Evolutionary conservation across 2,797 vertebrate species (phyloP), one percentile per base, ranked within the genome.

Genomic region (Girardinus metallicus): DNA sequence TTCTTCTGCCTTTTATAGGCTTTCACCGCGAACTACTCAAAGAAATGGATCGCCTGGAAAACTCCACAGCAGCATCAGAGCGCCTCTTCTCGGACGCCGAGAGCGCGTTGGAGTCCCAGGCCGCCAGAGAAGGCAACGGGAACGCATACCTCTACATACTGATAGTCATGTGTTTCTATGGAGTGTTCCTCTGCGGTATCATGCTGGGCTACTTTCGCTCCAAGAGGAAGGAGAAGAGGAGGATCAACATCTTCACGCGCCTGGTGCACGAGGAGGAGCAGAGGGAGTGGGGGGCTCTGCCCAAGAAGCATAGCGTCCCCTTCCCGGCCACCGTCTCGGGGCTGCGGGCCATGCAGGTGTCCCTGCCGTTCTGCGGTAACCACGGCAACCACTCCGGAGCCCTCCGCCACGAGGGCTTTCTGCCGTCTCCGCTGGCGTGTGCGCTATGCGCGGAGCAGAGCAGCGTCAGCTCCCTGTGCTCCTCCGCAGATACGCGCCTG

Each of bases 121-220:
- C 87, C 26, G 85, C 86, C 1, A 88, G 89, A 11, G 21, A 26
- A 26, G 93, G 89, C 44, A 90, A 91, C 8, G 95, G 96, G 53
- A 97, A 97, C 0, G 97, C 97, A n/a, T 97, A 97, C 80, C 94
- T 97, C 77, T 99, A 99, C 89, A 94, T 99, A 39, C 79, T 99
- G 66, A 97, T 98, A 0, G 97, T 99, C 76, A 96, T 99, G 95
- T 97, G 96, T 75, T 99, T 99, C 95, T 99, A 99, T 0, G 98
- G 96, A 53, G 81, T 99, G 85, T 99, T 99, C 93, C 95, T 99
- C 82, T 94, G 96, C 9, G 98, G 96, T 11, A 97, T 99, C 81
- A 97, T 97, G 96, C 87, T 99, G 57, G 97, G 97, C 78, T 99
- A 99, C 91, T 94, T 98, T 94, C 97, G 97, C 87, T 97, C 97